phyloP scores from a whole-genome alignment of 2,797 vertebrate species.

The Malacoctenus gilli region DNA sequence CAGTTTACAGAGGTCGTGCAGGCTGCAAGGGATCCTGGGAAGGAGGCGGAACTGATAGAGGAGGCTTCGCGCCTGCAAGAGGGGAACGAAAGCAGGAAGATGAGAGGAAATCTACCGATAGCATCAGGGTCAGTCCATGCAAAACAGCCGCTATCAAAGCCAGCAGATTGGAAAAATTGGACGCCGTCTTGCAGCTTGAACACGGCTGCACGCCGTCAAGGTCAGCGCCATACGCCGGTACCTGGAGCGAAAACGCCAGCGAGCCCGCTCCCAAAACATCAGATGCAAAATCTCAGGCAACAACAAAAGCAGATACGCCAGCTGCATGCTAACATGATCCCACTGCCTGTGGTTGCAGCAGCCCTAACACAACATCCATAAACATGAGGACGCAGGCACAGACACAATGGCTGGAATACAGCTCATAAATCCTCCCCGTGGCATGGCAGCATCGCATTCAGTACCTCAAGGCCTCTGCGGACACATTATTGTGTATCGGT shows the following conservation, averaged over 20 bases:
- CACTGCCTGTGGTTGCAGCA: conserved; percentile 55
- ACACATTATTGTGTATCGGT: conserved; percentile 26
- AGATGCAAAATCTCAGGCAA: conserved; percentile 44
- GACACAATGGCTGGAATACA: conserved; percentile 39
- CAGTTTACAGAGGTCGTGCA: conserved; percentile 94
- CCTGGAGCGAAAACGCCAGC: conserved; percentile 34
- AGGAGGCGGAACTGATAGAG: conserved; percentile 97
- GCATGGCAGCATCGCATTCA: conserved; percentile 42
- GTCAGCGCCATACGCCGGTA: conserved; percentile 27
- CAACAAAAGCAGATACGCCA: conserved; percentile 39
- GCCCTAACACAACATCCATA: conserved; percentile 71
- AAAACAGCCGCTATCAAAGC: too few relatives aligned
- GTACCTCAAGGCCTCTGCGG: conserved; percentile 51
- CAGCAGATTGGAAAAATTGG: too few relatives aligned
- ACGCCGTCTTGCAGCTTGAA: conserved; percentile 14
- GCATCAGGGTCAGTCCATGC: conserved; percentile 6
- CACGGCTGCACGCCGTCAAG: conserved; percentile 37
- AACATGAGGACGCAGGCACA: conserved; percentile 66
- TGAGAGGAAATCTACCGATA: conserved; percentile 29
- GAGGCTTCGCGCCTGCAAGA: conserved; percentile 90
- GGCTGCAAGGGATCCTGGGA: conserved; percentile 94
- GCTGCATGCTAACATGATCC: conserved; percentile 59
- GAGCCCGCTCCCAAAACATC: conserved; percentile 15
- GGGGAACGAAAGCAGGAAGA: conserved; percentile 8
- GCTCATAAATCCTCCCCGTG: conserved; percentile 63